Evolutionary conservation across 2,888 invertebrate genomes (phyloP).

Genomic region (Automeris io): DNA sequence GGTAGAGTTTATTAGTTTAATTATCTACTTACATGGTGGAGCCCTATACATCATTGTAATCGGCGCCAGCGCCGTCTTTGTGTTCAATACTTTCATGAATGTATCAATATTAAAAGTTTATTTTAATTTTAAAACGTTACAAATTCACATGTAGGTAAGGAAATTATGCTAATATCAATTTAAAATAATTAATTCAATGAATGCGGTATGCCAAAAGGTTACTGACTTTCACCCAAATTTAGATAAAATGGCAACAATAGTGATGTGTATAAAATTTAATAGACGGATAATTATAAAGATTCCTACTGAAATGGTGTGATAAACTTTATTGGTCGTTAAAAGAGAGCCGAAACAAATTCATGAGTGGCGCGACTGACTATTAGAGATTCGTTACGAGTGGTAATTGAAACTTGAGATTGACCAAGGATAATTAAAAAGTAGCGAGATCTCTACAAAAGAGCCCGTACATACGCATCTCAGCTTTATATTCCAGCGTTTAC

Average conservation of each 20-base stretch:
- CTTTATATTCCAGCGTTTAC: slow-evolving; percentile 1
- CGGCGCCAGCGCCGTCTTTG: slow-evolving; percentile 63
- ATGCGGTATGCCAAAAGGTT: slow-evolving; percentile 24
- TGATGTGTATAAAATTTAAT: slow-evolving; percentile 52
- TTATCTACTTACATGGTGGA: slow-evolving; percentile 60
- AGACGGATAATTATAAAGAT: slow-evolving; percentile 54
- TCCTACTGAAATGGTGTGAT: slow-evolving; percentile 70
- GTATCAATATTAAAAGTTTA: slow-evolving; percentile 37
- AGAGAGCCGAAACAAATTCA: slow-evolving; percentile 52
- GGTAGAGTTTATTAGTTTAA: slow-evolving; percentile 61
- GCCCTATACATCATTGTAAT: slow-evolving; percentile 59
- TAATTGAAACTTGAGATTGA: slow-evolving; percentile 50
- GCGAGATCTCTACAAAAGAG: slow-evolving; percentile 42
- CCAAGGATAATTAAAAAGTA: slow-evolving; percentile 65
- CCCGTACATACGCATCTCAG: slow-evolving; percentile 7
- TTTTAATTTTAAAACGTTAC: slow-evolving; percentile 23
- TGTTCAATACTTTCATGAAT: slow-evolving; percentile 46
- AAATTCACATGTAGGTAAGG: slow-evolving; percentile 13
- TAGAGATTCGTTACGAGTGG: slow-evolving; percentile 45
- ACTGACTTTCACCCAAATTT: slow-evolving; percentile 43
- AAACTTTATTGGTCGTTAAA: slow-evolving; percentile 68
- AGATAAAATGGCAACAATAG: slow-evolving; percentile 42
- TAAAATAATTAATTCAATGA: slow-evolving; percentile 11
- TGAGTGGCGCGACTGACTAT: slow-evolving; percentile 55
- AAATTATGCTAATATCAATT: slow-evolving; percentile 18